Conservation (phyloP, 2,797 vertebrate genomes). For the Pseudotriccus pelzelni region DNA sequence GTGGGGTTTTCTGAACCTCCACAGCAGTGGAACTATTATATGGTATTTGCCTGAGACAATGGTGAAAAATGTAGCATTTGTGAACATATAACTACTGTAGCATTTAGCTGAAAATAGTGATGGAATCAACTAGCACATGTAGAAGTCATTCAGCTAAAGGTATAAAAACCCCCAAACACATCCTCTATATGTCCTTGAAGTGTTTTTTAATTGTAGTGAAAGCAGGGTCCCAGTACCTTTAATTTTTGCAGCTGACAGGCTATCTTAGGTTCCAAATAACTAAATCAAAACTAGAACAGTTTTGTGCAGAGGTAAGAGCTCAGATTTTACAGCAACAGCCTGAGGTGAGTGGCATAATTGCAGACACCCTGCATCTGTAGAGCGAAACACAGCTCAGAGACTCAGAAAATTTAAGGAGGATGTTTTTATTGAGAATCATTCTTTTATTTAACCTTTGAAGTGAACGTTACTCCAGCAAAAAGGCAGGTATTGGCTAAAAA, state of each 20-base stretch:
- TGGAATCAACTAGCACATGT: background rate
- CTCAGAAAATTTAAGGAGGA: background rate
- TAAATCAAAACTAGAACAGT: background rate
- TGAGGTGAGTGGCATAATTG: background rate
- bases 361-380: constrained; percentile 4
- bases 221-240: background rate
- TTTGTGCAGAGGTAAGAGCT: background rate
- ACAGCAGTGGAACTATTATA: background rate
- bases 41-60: background rate
- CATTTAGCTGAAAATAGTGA: background rate
- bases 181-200: background rate
- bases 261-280: constrained; percentile 10
- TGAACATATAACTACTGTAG: background rate
- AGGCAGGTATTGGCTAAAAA: background rate
- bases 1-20: background rate
- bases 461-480: background rate
- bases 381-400: background rate
- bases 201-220: background rate
- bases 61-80: background rate
- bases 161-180: background rate
- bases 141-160: background rate
- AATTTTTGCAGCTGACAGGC: constrained; percentile 3
- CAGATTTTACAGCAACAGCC: constrained; percentile 2
- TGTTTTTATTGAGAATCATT: background rate
- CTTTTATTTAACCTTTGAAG: constrained; percentile 29